Base-by-base conservation (phyloP, 1,140 invertebrate species). In the Monochamus saltuarius region DNA sequence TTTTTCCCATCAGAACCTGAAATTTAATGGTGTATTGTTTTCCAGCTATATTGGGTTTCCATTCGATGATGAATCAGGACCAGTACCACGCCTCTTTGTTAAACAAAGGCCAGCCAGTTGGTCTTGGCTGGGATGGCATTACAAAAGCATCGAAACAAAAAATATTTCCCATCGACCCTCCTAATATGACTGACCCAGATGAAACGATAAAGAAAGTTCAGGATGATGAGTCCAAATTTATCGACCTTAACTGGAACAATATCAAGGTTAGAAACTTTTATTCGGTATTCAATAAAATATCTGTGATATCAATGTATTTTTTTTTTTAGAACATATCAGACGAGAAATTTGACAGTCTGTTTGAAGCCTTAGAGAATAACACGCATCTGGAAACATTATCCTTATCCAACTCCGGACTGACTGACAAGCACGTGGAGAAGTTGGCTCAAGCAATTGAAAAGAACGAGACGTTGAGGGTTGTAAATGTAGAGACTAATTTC, bases 51-150 rank as follows among this genome's bases (percentile, higher is more conserved):
- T 84, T 99, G 62, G 97, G 97, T 70, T 97, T 99, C 83, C 97
- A 99, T 80, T 98, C 96, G 50, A 98, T 99, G 92, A 92, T 99
- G 88, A 99, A 98, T 80, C 97, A 99, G 84, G 95, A 98, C 77
- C 97, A 99, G 79, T 99, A 98, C 79, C 95, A 99, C 80, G 95
- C 96, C 51, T 97, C 96, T 39, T 78, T 96, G 49, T 77, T 94
- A 56, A 95, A 95, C 80, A 95, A 94, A 79, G 91, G 90, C 14
- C 91, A 94, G 76, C 90, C 90, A 0, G 83, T 92, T 61, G 90
- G 90, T 46, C 79, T 94, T 57, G 91, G 91, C 57, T 94, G 91
- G 91, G 91, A 93, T 75, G 95, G 94, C 67, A 89, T 96, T 66
- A 98, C 95, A 8, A 97, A 96, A 83, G 91, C 94, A 57, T 90